phyloP scores from a whole-genome alignment of 2,113 vertebrate species.

The Microcebus lehilahytsara region DNA sequence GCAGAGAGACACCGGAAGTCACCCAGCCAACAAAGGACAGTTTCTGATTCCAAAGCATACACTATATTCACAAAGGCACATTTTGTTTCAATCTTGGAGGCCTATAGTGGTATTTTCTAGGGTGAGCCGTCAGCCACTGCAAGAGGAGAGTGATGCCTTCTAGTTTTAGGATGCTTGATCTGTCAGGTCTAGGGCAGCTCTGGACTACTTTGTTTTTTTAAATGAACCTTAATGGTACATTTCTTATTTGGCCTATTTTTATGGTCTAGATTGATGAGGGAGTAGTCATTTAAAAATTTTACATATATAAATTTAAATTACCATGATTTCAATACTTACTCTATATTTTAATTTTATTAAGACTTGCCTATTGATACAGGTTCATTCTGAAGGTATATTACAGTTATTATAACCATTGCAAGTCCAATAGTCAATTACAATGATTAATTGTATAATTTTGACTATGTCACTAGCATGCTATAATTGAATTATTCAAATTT shows the following conservation, averaged over 20 bases:
- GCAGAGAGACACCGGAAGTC: background rate
- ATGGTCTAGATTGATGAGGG: background rate
- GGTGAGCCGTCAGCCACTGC: background rate
- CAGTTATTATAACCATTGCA: background rate
- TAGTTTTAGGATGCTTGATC: background rate
- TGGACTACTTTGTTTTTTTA: background rate
- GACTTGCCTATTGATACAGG: background rate
- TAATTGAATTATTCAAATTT: background rate
- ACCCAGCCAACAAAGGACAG: background rate
- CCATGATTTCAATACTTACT: background rate
- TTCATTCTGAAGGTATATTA: background rate
- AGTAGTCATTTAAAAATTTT: background rate
- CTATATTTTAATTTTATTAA: background rate
- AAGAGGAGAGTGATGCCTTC: background rate
- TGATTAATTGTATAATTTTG: background rate
- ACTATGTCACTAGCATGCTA: background rate
- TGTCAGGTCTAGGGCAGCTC: background rate
- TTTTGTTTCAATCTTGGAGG: background rate
- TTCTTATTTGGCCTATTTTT: background rate
- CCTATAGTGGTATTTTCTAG: background rate
- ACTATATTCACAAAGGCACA: background rate
- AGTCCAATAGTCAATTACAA: background rate
- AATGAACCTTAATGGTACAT: background rate
- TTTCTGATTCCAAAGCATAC: background rate
- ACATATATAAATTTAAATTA: constrained; percentile 6